These are phyloP conservation scores for Pangasius macronema DNA, from an alignment of 2,797 vertebrate species.

Conservation along the genomic window DNA sequence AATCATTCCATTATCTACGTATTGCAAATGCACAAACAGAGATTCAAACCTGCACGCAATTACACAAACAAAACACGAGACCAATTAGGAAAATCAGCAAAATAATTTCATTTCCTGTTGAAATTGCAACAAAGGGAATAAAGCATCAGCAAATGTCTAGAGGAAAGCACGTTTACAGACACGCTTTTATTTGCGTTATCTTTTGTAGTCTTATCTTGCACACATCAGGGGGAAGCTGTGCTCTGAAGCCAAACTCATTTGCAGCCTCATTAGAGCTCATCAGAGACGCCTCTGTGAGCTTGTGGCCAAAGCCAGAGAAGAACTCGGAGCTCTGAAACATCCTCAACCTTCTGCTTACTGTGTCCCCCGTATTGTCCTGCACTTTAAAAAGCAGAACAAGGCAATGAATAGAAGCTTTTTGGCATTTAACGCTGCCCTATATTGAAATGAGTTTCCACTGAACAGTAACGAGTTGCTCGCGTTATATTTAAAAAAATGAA, in stretches of 20 bases:
- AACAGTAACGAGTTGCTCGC: not conserved
- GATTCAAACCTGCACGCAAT: not conserved
- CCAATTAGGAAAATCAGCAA: too few relatives aligned
- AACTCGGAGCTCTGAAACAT: not conserved
- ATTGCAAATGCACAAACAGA: not conserved
- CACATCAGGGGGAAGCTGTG: conserved; percentile 48
- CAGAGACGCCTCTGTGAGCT: conserved; percentile 37
- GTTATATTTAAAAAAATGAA: too few relatives aligned
- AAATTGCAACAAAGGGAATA: not conserved
- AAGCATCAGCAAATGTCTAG: conserved; percentile 7
- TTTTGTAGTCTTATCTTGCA: conserved; percentile 49
- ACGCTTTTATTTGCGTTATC: conserved; percentile 53
- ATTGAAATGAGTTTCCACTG: not conserved
- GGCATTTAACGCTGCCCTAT: not conserved
- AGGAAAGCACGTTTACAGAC: conserved; percentile 17
- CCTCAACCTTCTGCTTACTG: not conserved
- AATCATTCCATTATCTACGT: not conserved
- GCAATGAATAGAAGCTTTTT: not conserved
- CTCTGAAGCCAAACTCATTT: conserved; percentile 55
- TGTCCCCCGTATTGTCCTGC: conserved; percentile 5
- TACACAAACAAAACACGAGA: not conserved
- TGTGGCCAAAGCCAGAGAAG: conserved; percentile 20
- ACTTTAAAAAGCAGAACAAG: conserved; percentile 10
- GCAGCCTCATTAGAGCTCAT: conserved; percentile 56
- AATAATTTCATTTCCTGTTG: not conserved